Base-by-base conservation (phyloP, 2,113 vertebrate species). In the Dascyllus trimaculatus region DNA sequence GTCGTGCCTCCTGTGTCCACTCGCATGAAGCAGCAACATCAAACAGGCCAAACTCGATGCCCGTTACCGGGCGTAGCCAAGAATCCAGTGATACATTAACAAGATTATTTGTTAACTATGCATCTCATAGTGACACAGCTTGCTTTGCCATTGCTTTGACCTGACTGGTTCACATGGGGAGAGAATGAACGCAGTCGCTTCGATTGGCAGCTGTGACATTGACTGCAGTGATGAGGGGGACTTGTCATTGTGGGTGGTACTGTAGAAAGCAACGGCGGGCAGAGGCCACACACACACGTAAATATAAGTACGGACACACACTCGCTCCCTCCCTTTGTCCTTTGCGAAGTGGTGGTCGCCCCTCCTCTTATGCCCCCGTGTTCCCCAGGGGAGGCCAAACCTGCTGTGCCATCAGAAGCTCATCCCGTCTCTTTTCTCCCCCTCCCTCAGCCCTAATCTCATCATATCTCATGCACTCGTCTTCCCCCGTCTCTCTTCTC, bases 341-440 rank as follows among this genome's bases (percentile, higher is more conserved):
- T 95, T 86, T 91, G 88, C 58, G 15, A 85, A 86, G 90, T 88
- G 85, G 72, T 43, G 58, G 85, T 87, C 38, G 59, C 86, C 87
- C 91, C 89, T 75, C 85, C 89, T 75, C 79, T 52, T 56, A 15
- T 89, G 80, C 84, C 85, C 84, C 79, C 8, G 68, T 80, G 77
- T 87, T 89, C 90, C 91, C 90, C 81, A 67, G 88, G 89, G 91
- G 87, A 89, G 83, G 51, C 85, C 80, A 91, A 93, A 95, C 92
- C 92, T 93, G 94, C 93, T 94, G 94, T 89, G 91, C 93, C 92
- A 94, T 94, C 93, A 95, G 87, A 94, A 94, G 84, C 92, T 78
- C 86, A 88, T 90, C 80, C 82, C 61, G 56, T 84, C 63, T 71
- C 83, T 76, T 71, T 73, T 65, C 70, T 48, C 67, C 74, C 70